Evolutionary conservation across 2,797 vertebrate genomes (phyloP), one percentile per base, ranked within the genome.

Genomic region (Sphenodon punctatus): DNA sequence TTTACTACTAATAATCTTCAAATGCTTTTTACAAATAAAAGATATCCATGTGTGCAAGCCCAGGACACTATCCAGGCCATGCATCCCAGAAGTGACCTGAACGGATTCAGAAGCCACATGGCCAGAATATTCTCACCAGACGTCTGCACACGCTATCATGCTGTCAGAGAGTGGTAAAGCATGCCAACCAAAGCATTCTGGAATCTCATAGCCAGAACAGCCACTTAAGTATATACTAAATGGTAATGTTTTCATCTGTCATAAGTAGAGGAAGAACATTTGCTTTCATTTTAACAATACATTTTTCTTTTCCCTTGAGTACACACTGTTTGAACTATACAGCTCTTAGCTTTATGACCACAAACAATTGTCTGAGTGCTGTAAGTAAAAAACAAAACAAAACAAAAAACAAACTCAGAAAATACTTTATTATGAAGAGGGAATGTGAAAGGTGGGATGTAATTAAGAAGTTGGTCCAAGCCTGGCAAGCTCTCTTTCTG

Each of bases 111-210:
- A 51, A 79, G 36, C 19, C 73, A 67, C 56, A 77, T 23, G 19
- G 65, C 74, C 22, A 2, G 4, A 1, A 53, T 6, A 55, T 4
- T 15, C 1, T 2, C 10, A 42, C 15, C 7, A 0, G 19, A 43
- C 30, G 46, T 30, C 2, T 17, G 58, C 38, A n/a, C 1, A 36
- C 59, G 66, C 36, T 34, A 60, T 2, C 2, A 5, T 22, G 30
- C 51, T 3, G 51, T 23, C 4, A 9, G 65, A 58, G 74, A 79
- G 61, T 30, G 79, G 19, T 22, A 85, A 36, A 7, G 1, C 23
- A 23, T 43, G 43, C 45, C 43, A 75, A 49, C 30, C 65, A 80
- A 30, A 69, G 20, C 17, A 30, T 38, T 69, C 43, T 36, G 72
- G 32, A 36, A 49, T 68, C 41, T 38, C 49, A 39, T 53, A 64